Evolutionary conservation across 2,797 vertebrate species (phyloP), one percentile per base, ranked within the genome.

Genomic region (Spatula versicolor): DNA sequence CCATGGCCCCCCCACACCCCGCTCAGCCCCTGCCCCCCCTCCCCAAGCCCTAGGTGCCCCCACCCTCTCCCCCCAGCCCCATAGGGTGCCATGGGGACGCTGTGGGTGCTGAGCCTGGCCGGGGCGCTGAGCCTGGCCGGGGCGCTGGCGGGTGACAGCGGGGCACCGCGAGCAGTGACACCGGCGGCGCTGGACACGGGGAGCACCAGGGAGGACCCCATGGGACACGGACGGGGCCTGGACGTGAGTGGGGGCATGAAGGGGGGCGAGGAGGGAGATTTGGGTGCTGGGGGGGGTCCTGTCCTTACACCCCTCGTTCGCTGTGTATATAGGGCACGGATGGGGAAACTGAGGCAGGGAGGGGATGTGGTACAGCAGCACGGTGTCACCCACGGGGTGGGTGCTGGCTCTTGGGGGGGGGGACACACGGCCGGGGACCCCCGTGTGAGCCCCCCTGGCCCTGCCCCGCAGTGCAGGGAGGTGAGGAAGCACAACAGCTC

Each of bases 401-500:
- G 23, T 1, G 13, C 37, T 25, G 46, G 7, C 46, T 48, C 22
- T 43, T 22, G 46, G 46, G 4, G 6, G 4, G 11, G 46, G 22
- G 11, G 11, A 23, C 46, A 33, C 0, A 4, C 19, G 45, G 8
- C 33, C 31, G 2, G 11, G 55, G 69, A 35, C 31, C 2, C n/a
- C n/a, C 0, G 0, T 16, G 26, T 5, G 2, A 71, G 76, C 30
- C 1, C 15, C 17, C 10, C 39, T 1, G 1, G 0, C 28, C 72
- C 5, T 82, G 58, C 37, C 77, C 63, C 5, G 1, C 94, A 99
- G 99, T 99, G 99, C 86, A 98, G 98, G 74, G 85, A 87, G 3
- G 99, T 99, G 92, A 98, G 98, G 97, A 95, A 97, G 74, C 85
- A 95, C 85, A 99, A 98, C 33, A 92, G 86, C 39, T 97, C 98